Percentiles rank a stretch among this genome's conserved stretches.
phyloP scores from a whole-genome alignment of 2,113 vertebrate species.

The Probosciger aterrimus region DNA sequence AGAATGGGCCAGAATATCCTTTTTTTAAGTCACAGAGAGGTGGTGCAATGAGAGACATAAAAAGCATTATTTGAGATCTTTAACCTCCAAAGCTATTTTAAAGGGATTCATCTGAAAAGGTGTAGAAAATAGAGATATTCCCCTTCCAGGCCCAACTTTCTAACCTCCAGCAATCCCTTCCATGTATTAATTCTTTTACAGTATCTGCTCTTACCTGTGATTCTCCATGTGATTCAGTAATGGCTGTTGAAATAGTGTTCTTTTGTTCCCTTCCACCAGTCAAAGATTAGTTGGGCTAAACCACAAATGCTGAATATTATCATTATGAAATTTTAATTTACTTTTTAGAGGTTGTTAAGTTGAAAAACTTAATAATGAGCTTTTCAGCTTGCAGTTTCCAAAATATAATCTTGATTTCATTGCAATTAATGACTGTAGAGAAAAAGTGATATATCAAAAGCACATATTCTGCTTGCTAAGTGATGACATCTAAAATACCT shows the following conservation, averaged over 20 bases:
- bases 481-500: background rate
- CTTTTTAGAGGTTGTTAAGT: background rate
- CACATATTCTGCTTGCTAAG: background rate
- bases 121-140: background rate
- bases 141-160: background rate
- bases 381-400: constrained; percentile 9
- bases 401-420: constrained; percentile 22
- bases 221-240: background rate
- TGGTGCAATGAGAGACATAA: background rate
- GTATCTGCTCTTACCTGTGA: background rate
- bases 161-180: background rate
- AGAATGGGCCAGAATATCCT: background rate
- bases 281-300: background rate
- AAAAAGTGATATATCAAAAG: constrained; percentile 29
- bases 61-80: background rate
- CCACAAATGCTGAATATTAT: background rate
- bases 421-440: constrained; percentile 34
- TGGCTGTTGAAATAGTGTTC: background rate
- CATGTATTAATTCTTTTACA: background rate
- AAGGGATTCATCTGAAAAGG: background rate
- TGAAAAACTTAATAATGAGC: constrained; percentile 20
- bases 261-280: background rate
- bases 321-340: background rate
- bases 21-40: background rate
- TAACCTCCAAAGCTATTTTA: background rate